Evolutionary conservation across 2,113 vertebrate genomes (phyloP).

Genomic region (Prionailurus viverrinus): DNA sequence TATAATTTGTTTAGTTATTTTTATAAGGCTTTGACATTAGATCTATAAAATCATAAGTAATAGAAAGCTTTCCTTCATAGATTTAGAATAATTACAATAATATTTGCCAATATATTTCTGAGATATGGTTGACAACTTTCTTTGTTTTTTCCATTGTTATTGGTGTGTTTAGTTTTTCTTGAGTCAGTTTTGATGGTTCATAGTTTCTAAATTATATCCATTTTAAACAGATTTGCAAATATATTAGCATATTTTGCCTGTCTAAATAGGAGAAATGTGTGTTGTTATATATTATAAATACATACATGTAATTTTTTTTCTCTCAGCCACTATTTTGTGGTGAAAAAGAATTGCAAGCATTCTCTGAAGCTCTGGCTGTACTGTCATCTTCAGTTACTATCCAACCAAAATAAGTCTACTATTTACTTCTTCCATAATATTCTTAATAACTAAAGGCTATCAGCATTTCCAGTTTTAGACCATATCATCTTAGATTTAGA

Average conservation of each 20-base stretch:
- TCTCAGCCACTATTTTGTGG: neutral
- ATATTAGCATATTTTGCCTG: neutral
- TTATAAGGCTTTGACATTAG: neutral
- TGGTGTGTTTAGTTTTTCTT: neutral
- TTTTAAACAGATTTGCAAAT: neutral
- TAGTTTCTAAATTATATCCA: neutral
- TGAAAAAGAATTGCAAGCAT: neutral
- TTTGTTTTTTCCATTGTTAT: neutral
- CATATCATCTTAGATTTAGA: neutral
- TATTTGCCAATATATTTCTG: neutral
- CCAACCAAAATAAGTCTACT: neutral
- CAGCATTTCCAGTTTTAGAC: neutral
- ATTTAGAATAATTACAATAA: neutral
- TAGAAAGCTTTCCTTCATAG: neutral
- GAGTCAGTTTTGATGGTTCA: slow-evolving; percentile 13
- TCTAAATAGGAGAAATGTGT: neutral
- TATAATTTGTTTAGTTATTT: neutral
- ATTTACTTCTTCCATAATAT: neutral
- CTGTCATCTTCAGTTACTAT: neutral
- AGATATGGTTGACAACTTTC: neutral
- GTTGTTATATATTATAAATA: neutral
- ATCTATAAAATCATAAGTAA: neutral
- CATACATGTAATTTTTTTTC: neutral
- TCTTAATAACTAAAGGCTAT: neutral
- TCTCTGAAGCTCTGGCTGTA: neutral